phyloP scores from a whole-genome alignment of 2,888 invertebrate species.

The Neoascia interrupta region DNA sequence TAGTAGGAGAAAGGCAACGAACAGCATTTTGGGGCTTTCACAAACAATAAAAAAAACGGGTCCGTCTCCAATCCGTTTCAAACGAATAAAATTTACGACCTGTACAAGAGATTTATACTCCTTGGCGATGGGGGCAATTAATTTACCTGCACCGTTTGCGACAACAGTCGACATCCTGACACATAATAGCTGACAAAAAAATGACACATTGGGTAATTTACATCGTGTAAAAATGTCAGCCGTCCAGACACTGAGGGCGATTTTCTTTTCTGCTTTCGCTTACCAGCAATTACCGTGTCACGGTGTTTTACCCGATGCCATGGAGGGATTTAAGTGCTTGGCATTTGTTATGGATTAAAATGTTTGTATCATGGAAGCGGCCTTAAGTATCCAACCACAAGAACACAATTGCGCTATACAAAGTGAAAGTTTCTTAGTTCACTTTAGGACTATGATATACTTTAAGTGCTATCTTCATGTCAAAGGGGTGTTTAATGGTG shows the following conservation, averaged over 20 bases:
- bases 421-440: neutral
- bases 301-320: constrained; percentile 11
- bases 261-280: constrained; percentile 36
- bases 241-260: constrained; percentile 33
- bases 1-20: constrained; percentile 15
- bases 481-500: no score
- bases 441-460: no score
- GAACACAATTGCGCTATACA: neutral
- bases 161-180: constrained; percentile 70
- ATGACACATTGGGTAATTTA: constrained; percentile 71
- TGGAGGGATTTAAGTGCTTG: constrained; percentile 41
- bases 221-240: constrained; percentile 65
- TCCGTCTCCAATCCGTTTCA: constrained; percentile 23
- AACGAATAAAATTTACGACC: constrained; percentile 58
- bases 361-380: neutral
- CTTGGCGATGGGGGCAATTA: constrained; percentile 55
- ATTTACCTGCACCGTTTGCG: constrained; percentile 59
- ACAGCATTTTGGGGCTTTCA: constrained; percentile 26
- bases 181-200: constrained; percentile 74
- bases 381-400: neutral
- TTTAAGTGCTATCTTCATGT: no score
- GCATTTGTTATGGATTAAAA: constrained; percentile 41
- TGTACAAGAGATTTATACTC: constrained; percentile 60
- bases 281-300: constrained; percentile 59
- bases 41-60: constrained; percentile 3